Evolutionary conservation across 2,797 vertebrate species (phyloP), one percentile per base, ranked within the genome.

Genomic region (Phrynocephalus vlangalii): DNA sequence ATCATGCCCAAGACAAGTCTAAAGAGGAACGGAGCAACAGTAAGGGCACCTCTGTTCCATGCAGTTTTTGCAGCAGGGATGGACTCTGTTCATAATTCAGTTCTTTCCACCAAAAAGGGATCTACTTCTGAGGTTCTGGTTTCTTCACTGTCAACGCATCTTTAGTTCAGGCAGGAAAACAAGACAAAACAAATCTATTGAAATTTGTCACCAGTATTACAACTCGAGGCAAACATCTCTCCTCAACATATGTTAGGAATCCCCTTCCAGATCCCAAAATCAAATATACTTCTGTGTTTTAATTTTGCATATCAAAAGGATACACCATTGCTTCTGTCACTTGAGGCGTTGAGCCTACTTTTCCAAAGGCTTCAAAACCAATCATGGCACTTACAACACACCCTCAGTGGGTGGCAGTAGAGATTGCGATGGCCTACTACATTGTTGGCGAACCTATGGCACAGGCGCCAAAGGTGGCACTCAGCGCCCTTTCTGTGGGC

Each of bases 351-450:
- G 86, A 89, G 73, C 30, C 79, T 48, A 33, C 1, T 16, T 73
- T 89, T 94, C 87, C 85, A 83, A 87, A 80, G 8, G 20, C 44
- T 44, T 44, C 26, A 33, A 72, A 48, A 80, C 63, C 6, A 85
- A 91, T 88, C 87, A 94, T 93, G 94, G 94, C 91, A 16, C 0
- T 16, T 63, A 5, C 60, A 63, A 63, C 60, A 15, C 60, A 63
- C 60, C 56, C 56, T 63, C 15, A 92, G 94, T 94, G 89, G 90
- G 94, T 79, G 84, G 80, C 88, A 86, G 68, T 91, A 86, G 93
- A 96, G 89, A 94, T 92, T 95, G 93, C 52, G 87, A 94, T 87
- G 93, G 90, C 63, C 87, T 93, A 89, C 94, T 95, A 91, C 92
- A 89, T 89, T 93, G 38, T 44, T 44, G 38, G 38, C 38, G 38